Evolutionary conservation across 2,113 vertebrate genomes (phyloP).

Genomic region (Ammospiza caudacuta): DNA sequence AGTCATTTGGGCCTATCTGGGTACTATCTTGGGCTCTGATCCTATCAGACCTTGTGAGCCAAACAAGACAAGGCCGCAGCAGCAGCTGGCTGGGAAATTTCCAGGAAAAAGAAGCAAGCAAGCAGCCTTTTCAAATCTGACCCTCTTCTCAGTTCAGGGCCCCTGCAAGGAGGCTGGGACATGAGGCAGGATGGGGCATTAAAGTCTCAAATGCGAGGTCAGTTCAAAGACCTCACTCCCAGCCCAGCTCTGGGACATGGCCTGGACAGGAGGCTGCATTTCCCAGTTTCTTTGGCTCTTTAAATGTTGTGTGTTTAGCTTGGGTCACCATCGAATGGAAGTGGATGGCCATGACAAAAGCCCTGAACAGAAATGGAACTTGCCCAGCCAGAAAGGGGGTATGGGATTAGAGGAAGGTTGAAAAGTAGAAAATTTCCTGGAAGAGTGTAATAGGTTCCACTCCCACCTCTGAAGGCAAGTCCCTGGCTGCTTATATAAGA

Average conservation of each 20-base stretch:
- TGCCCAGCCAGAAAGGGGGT: background rate
- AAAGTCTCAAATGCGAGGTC: background rate
- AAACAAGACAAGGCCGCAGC: slow-evolving; percentile 5
- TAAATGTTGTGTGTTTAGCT: background rate
- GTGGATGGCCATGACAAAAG: background rate
- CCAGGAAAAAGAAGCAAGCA: slow-evolving; percentile 33
- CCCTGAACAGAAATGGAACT: background rate
- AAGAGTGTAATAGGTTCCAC: background rate
- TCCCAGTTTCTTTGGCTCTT: background rate
- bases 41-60: slow-evolving; percentile 21
- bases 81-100: slow-evolving; percentile 63
- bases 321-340: accelerated
- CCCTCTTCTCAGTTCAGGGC: background rate
- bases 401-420: background rate
- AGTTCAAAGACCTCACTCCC: background rate
- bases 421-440: background rate
- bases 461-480: background rate
- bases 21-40: background rate
- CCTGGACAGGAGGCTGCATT: background rate
- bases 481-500: background rate
- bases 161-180: background rate
- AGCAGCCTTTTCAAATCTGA: background rate
- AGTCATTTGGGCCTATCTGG: background rate
- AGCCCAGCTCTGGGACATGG: background rate
- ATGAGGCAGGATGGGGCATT: background rate